Base-by-base conservation (phyloP, 2,797 vertebrate genomes). In the Pangasius macronema region DNA sequence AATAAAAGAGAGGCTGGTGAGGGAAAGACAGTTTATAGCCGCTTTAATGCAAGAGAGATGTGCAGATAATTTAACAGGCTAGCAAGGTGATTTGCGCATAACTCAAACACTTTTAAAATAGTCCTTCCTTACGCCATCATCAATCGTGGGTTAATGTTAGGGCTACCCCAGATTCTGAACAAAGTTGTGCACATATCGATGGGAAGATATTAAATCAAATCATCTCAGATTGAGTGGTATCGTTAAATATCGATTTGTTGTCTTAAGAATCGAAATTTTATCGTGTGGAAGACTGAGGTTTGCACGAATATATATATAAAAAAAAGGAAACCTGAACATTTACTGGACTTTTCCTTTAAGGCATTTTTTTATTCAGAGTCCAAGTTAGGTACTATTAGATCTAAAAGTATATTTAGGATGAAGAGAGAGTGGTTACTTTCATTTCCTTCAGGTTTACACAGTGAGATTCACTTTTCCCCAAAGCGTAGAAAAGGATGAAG, bases 401-500 rank as follows among this genome's bases (percentile, higher is more conserved):
- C 11, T 42, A 61, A 61, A 61, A 59, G 36, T 16, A 59, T 2
- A 61, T 27, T 39, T 36, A 61, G 79, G 5, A 53, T 10, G 14
- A 39, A 61, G 51, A 36, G 55, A 27, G 79, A n/a, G 36, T n/a
- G n/a, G 7, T 82, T 82, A 22, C 24, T 81, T 81, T 81, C 10
- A 46, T 49, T 82, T 49, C 51, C 36, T 68, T n/a, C 46, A 75
- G 3, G 27, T 49, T 33, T 53, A 51, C 83, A 85, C 24, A 80
- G 30, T 1, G 73, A 83, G 81, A 76, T 84, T 70, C 70, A 49
- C 73, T 67, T 83, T 70, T 87, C 57, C 27, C 57, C 27, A 67
- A 67, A 76, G 59, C 39, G 49, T 3, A 49, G 10, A 86, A 82
- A 86, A 76, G 22, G 36, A 73, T 79, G 65, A 65, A 75, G 61